Evolutionary conservation across 2,797 vertebrate genomes (phyloP), one percentile per base, ranked within the genome.

Genomic region (Gymnothorax reevesii): DNA sequence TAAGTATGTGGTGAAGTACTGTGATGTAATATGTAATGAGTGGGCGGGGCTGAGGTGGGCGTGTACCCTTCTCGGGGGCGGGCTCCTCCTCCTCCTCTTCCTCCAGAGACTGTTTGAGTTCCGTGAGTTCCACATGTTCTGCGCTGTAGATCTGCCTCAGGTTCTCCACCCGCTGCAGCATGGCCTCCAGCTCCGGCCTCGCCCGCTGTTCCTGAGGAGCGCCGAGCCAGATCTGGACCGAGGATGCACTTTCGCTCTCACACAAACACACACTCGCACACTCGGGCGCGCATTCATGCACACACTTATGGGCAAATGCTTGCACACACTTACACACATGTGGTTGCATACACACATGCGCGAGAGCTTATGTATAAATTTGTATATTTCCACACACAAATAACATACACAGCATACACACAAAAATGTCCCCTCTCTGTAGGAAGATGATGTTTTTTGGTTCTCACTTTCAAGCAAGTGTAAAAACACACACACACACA

Each of bases 91-190:
- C 98, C 88, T 98, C 97, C 87, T 42, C 33, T 42, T 42, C 33
- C 33, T 96, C 90, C 52, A 98, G 94, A 1, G 95, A 94, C 91
- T 97, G 96, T 86, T 97, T 95, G 64, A 99, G 95, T 90, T 99
- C 99, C 90, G 98, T 92, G 20, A 99, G 95, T 88, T 99, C 98
- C 0, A 97, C 93, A 0, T 99, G 99, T 54, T 99, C 99, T 85
- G 98, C 98, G 0, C 97, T 95, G 0, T 99, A 99, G 94, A 97
- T 97, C 85, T 98, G 96, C 93, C 97, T 97, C 94, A 99, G 90
- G 93, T 99, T 99, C 92, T 99, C 99, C 83, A 99, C 98, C 0
- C 99, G 98, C 89, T 98, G 98, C 90, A 99, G 98, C 99, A 99
- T 99, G 84, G 99, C 97, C 92, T 99, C 98, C 89, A 99, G 97